A percentile compares a stretch with the other conserved stretches of the same genome.
Conservation (phyloP, 2,797 vertebrate species). For the Vultur gryphus region DNA sequence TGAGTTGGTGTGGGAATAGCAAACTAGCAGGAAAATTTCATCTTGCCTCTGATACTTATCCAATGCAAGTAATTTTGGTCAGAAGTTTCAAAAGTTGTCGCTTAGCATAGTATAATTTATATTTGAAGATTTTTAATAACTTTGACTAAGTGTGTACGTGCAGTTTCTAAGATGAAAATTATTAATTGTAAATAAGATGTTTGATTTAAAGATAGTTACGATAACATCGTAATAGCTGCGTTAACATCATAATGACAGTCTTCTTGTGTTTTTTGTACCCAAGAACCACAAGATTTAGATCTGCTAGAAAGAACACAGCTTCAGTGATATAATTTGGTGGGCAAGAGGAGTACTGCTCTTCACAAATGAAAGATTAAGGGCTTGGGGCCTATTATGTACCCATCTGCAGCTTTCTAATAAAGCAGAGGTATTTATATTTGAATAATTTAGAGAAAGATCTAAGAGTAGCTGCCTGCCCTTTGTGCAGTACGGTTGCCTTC, state of each 20-base stretch:
- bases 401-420: not conserved
- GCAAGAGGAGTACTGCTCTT: not conserved
- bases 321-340: not conserved
- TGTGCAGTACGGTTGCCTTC: not conserved
- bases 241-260: not conserved
- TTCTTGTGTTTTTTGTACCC: not conserved
- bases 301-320: not conserved
- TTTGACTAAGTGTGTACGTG: not conserved
- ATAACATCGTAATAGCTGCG: not conserved
- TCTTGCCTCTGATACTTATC: not conserved
- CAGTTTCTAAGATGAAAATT: not conserved
- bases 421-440: not conserved
- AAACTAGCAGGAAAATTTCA: not conserved
- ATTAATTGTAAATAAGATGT: not conserved
- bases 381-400: not conserved
- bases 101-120: not conserved
- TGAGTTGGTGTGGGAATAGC: not conserved
- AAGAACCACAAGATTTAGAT: not conserved
- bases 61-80: not conserved
- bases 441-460: not conserved
- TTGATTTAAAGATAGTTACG: not conserved
- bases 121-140: not conserved
- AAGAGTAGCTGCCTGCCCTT: not conserved
- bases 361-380: not conserved
- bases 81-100: not conserved